These are phyloP conservation scores for Pachyuromys duprasi DNA, from an alignment of 2,797 vertebrate genomes.

Conservation along the genomic window DNA sequence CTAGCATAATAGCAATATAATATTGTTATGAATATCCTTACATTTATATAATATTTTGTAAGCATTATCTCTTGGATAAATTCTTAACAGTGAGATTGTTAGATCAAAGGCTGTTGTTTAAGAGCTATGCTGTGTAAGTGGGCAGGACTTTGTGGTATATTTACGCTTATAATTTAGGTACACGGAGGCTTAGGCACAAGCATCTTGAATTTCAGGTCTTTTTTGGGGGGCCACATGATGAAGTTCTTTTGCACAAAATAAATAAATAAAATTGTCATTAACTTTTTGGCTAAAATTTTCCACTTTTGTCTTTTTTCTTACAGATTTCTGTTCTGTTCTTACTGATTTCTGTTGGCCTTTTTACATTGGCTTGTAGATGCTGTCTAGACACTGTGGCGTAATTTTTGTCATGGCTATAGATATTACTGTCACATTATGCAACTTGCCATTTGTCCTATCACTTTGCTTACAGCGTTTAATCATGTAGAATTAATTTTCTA, in stretches of 20 bases:
- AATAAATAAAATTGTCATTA: neutral
- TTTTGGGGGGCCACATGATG: neutral
- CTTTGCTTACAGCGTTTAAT: neutral
- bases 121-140: neutral
- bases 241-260: neutral
- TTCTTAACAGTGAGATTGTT: constrained; percentile 2
- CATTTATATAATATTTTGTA: neutral
- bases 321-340: neutral
- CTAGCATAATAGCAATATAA: neutral
- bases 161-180: neutral
- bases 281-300: no score
- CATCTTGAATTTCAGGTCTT: neutral
- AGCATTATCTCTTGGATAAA: neutral
- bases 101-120: neutral
- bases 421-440: neutral
- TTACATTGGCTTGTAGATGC: neutral
- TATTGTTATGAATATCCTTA: neutral
- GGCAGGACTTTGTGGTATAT: neutral
- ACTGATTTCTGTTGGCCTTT: neutral
- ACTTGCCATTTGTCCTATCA: neutral
- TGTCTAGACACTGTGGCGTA: neutral
- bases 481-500: neutral
- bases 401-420: neutral
- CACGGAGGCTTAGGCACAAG: neutral
- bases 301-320: constrained; percentile 36